These are phyloP conservation scores for Drosophila borborema DNA, from an alignment of 2,888 invertebrate genomes.

Conservation along the genomic window DNA sequence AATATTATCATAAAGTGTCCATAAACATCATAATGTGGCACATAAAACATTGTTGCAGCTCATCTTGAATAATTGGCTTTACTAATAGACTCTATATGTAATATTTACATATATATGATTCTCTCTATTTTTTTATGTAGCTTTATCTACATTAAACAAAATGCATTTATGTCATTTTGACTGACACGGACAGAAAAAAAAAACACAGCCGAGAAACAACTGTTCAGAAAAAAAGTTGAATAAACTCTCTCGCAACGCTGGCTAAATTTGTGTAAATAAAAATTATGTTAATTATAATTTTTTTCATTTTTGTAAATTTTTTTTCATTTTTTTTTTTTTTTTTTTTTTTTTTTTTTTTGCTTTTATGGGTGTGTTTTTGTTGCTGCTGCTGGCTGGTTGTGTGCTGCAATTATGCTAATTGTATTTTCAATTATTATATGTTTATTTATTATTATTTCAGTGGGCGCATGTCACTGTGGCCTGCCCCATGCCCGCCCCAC, in stretches of 20 bases:
- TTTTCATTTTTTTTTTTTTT: conserved; percentile 3
- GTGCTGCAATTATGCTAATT: conserved; percentile 76
- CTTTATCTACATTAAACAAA: neutral
- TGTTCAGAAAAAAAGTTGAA: conserved; percentile 29
- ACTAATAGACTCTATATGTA: conserved; percentile 9
- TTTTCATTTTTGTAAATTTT: neutral
- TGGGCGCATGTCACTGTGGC: conserved; percentile 7
- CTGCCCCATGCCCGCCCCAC: neutral
- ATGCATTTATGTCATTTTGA: conserved; percentile 10
- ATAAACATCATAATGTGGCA: neutral
- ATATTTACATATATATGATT: neutral
- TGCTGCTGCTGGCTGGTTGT: conserved; percentile 21
- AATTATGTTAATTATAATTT: conserved; percentile 75
- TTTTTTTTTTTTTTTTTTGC: conserved; percentile 7
- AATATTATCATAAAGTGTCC: neutral
- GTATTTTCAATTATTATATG: conserved; percentile 80
- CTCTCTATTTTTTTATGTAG: neutral
- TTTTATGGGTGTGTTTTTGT: conserved; percentile 31
- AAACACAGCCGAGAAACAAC: conserved; percentile 7
- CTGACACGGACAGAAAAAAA: neutral
- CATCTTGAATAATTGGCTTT: conserved; percentile 15
- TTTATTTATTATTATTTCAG: conserved; percentile 77
- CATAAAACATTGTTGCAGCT: conserved; percentile 2
- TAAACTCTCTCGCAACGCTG: conserved; percentile 35
- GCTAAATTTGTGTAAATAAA: conserved; percentile 75